A percentile compares a stretch with the other conserved stretches of the same genome.
Conservation (phyloP, 2,888 invertebrate species). For the Amblyjoppa proteus region DNA sequence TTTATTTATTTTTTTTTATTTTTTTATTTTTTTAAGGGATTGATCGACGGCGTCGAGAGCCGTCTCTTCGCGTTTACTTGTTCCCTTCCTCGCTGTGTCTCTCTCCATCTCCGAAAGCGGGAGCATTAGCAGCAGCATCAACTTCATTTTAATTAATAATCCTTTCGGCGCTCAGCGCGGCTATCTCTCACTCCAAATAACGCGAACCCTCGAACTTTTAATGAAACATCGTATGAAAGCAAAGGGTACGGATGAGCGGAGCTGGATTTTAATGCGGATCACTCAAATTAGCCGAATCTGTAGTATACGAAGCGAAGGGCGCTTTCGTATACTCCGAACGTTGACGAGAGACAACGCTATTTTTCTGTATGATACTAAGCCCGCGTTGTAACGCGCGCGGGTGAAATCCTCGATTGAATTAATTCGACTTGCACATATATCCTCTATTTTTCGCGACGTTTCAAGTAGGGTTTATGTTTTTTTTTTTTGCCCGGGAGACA, state of each 20-base stretch:
- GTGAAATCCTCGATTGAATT: neutral
- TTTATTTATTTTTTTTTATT: slow-evolving; percentile 34
- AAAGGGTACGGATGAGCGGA: neutral
- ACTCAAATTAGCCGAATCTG: neutral
- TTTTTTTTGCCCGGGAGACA: neutral
- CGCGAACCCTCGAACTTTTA: slow-evolving; percentile 29
- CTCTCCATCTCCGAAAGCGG: slow-evolving; percentile 27
- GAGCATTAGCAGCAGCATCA: slow-evolving; percentile 14
- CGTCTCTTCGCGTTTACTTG: slow-evolving; percentile 52
- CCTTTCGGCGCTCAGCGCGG: slow-evolving; percentile 37
- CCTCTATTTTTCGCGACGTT: neutral
- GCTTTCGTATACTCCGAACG: neutral
- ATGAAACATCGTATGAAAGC: neutral
- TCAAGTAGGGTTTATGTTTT: neutral
- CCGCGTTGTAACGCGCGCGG: neutral
- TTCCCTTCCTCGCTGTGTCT: slow-evolving; percentile 5
- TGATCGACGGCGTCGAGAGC: slow-evolving; percentile 61
- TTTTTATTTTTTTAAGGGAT: slow-evolving; percentile 9
- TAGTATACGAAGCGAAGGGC: neutral
- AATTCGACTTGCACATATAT: neutral
- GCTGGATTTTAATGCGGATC: neutral
- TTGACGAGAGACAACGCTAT: neutral
- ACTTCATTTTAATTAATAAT: slow-evolving; percentile 68
- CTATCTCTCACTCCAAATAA: slow-evolving; percentile 6
- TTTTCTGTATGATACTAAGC: neutral